Evolutionary conservation across 2,888 invertebrate genomes (phyloP).

Genomic region (Diplazon laetatorius): DNA sequence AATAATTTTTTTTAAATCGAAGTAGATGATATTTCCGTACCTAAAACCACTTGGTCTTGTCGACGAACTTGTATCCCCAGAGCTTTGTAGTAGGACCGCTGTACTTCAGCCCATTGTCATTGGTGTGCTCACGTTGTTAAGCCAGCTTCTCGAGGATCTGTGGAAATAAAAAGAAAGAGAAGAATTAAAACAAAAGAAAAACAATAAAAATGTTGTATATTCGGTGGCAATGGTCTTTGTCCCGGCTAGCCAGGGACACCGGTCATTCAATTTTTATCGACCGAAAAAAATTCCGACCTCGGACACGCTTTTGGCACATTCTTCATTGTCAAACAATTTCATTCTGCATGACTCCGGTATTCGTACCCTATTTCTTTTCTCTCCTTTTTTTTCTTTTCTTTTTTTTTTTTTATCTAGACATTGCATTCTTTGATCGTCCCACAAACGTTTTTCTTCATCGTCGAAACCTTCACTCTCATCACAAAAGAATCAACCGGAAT

Average conservation of each 20-base stretch:
- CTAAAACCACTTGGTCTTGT: slow-evolving; percentile 46
- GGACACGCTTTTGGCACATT: not conserved
- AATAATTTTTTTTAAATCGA: no score
- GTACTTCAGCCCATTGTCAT: slow-evolving; percentile 79
- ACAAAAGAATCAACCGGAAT: no score
- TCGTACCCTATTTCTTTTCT: no score
- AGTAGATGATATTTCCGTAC: slow-evolving; percentile 25
- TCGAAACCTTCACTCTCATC: no score
- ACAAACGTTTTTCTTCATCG: no score
- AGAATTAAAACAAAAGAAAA: no score
- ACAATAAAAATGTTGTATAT: slow-evolving; percentile 28
- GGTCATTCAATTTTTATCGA: slow-evolving; percentile 1
- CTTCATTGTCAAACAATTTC: no score
- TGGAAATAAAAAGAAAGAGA: no score
- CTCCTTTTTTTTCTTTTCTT: no score
- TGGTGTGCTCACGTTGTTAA: slow-evolving; percentile 67
- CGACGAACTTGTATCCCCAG: slow-evolving; percentile 62
- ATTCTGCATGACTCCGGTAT: not conserved
- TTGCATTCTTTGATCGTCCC: no score
- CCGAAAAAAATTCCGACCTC: not conserved
- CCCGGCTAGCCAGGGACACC: not conserved
- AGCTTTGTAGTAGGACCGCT: slow-evolving; percentile 57
- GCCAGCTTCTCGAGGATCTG: slow-evolving; percentile 68
- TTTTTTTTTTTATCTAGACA: no score
- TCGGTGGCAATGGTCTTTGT: slow-evolving; percentile 9